A percentile compares a stretch with the other conserved stretches of the same genome.
These are phyloP conservation scores for Parapsyche elsis DNA, from an alignment of 1,140 invertebrate species.

Conservation along the genomic window DNA sequence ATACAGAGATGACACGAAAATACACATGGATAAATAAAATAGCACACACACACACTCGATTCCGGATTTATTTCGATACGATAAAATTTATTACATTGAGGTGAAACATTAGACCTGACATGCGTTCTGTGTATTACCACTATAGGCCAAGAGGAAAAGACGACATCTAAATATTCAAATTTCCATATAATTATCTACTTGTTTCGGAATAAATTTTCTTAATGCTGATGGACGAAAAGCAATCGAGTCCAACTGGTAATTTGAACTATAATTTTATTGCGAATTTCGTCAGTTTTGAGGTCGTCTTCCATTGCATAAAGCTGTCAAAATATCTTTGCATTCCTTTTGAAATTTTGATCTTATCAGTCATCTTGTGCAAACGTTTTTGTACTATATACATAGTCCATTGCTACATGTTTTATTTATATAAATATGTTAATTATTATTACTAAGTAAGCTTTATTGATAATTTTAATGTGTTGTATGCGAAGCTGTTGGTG, in stretches of 20 bases:
- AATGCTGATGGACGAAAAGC: conserved; percentile 5
- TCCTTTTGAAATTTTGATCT: too few species aligned
- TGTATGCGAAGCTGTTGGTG: conserved; percentile 9
- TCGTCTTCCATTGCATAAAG: not conserved
- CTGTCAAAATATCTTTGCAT: not conserved
- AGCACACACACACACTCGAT: not conserved
- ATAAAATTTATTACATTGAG: conserved; percentile 24
- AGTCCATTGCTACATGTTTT: not conserved
- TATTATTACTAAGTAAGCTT: not conserved
- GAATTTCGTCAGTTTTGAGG: too few species aligned
- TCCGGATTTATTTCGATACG: conserved; percentile 27
- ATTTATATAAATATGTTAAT: not conserved
- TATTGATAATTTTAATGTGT: conserved; percentile 28
- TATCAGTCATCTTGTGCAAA: not conserved
- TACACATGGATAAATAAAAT: not conserved
- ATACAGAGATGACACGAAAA: not conserved
- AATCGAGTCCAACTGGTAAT: conserved; percentile 1
- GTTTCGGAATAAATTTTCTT: conserved; percentile 6
- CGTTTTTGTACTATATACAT: not conserved
- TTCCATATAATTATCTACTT: conserved; percentile 5
- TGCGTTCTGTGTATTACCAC: conserved; percentile 25
- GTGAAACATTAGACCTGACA: conserved; percentile 29
- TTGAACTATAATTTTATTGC: not conserved
- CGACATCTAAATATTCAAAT: conserved; percentile 2
- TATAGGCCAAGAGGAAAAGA: conserved; percentile 5